Conservation (phyloP, 2,888 invertebrate genomes). For the Chrysolina oricalcia region DNA sequence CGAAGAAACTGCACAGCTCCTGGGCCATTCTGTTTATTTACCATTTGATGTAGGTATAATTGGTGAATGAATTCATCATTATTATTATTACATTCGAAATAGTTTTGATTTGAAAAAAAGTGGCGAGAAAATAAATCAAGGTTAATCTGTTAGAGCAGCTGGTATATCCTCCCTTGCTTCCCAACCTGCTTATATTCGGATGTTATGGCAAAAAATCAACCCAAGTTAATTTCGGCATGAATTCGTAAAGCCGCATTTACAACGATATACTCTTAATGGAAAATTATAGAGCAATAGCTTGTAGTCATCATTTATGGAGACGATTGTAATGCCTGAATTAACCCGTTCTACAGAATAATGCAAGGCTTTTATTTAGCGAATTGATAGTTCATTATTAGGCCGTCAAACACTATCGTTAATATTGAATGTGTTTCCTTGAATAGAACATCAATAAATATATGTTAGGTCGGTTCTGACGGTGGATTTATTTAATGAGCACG, state of each 20-base stretch:
- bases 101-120: too few species aligned
- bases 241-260: background rate
- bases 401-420: constrained; percentile 32
- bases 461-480: background rate
- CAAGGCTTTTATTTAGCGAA: constrained; percentile 27
- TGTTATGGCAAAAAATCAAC: background rate
- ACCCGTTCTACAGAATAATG: constrained; percentile 31
- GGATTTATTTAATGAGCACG: background rate
- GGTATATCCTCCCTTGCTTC: background rate
- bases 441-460: constrained; percentile 14
- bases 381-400: constrained; percentile 23
- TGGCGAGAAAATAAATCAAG: background rate
- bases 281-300: constrained; percentile 35
- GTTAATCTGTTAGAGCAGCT: background rate
- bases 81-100: too few species aligned
- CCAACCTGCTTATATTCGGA: background rate
- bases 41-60: too few species aligned
- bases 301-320: constrained; percentile 16
- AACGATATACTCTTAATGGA: constrained; percentile 18
- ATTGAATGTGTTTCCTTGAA: constrained; percentile 28
- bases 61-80: too few species aligned
- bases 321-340: constrained; percentile 29
- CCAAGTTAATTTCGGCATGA: background rate
- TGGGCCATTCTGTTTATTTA: too few species aligned
- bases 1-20: too few species aligned